These are phyloP conservation scores for Platanista minor DNA, from an alignment of 2,113 vertebrate species.

Conservation along the genomic window DNA sequence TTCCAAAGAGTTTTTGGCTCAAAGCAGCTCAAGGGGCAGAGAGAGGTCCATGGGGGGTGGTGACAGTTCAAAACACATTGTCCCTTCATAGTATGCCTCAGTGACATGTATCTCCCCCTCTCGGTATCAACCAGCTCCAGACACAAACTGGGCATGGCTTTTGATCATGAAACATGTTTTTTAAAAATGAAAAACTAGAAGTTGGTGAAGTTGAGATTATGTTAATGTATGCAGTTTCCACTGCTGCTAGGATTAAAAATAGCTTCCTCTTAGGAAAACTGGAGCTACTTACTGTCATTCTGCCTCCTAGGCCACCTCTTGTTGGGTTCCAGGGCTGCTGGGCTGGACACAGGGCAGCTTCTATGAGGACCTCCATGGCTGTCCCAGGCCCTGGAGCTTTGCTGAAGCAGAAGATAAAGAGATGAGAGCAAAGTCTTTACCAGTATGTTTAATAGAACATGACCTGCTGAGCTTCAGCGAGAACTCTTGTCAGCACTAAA, in stretches of 20 bases:
- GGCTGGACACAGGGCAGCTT: background rate
- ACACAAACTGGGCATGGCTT: conserved; percentile 48
- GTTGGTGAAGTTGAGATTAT: conserved; percentile 76
- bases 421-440: background rate
- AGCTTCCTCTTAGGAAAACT: conserved; percentile 72
- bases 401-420: background rate
- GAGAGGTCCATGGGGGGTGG: background rate
- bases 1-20: background rate
- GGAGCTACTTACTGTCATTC: conserved; percentile 48
- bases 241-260: conserved; percentile 79
- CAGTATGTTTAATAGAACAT: background rate
- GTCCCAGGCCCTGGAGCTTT: background rate
- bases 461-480: background rate
- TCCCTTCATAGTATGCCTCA: background rate
- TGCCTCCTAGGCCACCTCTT: conserved; percentile 38
- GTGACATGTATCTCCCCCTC: background rate
- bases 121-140: background rate
- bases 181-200: conserved; percentile 53
- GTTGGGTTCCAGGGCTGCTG: background rate
- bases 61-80: background rate
- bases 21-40: background rate
- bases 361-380: background rate
- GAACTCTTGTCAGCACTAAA: background rate
- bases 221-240: conserved; percentile 81
- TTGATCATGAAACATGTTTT: conserved; percentile 51